phyloP scores from a whole-genome alignment of 2,113 vertebrate species.

The Apaloderma vittatum region DNA sequence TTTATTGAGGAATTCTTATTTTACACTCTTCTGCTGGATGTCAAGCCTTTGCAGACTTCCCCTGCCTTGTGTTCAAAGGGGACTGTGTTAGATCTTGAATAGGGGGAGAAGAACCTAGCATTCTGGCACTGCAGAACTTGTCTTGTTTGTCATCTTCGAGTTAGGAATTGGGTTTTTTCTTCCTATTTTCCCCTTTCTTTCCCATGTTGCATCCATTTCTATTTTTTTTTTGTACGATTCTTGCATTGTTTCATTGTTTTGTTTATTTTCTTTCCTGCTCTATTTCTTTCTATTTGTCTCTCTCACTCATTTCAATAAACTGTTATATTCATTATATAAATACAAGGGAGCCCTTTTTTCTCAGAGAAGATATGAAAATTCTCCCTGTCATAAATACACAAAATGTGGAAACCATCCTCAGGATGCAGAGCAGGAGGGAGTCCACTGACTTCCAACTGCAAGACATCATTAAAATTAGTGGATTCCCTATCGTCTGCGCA shows the following conservation, averaged over 20 bases:
- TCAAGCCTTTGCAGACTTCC: background rate
- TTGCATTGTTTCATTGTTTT: background rate
- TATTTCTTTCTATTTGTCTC: background rate
- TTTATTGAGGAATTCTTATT: background rate
- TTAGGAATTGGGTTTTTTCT: background rate
- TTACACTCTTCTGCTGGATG: background rate
- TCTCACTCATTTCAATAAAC: background rate
- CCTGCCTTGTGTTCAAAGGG: background rate
- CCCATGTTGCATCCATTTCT: background rate
- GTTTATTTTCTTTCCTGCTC: background rate
- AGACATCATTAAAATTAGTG: constrained; percentile 46
- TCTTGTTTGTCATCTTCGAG: background rate
- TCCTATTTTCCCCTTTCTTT: background rate
- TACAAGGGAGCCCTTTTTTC: background rate
- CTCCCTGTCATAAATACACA: background rate
- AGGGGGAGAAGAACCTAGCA: background rate
- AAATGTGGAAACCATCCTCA: constrained; percentile 15
- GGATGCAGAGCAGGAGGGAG: constrained; percentile 29
- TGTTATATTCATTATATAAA: background rate
- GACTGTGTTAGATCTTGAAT: background rate
- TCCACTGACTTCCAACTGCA: constrained; percentile 24
- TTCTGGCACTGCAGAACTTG: background rate
- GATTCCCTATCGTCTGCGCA: constrained; percentile 52
- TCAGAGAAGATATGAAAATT: background rate
- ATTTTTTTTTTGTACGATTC: background rate